Conservation (phyloP, 2,888 invertebrate species). For the Drosophila recens region DNA sequence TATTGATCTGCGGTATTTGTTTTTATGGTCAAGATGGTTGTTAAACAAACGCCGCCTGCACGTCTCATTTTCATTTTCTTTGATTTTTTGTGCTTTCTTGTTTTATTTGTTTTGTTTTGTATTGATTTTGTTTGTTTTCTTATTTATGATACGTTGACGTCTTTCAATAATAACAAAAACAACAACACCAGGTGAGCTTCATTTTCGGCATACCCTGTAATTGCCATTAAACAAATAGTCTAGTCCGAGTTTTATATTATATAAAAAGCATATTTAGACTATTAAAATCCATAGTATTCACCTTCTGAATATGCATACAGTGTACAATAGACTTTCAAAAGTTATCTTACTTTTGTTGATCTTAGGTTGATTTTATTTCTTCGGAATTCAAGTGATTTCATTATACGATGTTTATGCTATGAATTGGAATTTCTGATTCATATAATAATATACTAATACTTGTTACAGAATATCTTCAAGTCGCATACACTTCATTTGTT, state of each 20-base stretch:
- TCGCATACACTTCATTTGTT: conserved; percentile 21
- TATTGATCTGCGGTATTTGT: neutral
- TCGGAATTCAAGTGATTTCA: too few species aligned
- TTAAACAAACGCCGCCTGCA: conserved; percentile 50
- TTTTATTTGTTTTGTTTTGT: conserved; percentile 15
- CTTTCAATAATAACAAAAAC: conserved; percentile 21
- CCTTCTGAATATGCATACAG: too few species aligned
- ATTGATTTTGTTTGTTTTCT: conserved; percentile 9
- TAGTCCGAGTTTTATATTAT: neutral
- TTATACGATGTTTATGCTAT: too few species aligned
- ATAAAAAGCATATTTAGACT: neutral
- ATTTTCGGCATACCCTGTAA: conserved; percentile 16
- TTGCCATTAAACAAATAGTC: neutral
- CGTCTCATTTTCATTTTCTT: conserved; percentile 34
- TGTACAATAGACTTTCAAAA: neutral
- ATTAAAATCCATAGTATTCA: too few species aligned
- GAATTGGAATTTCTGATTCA: too few species aligned
- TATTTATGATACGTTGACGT: conserved; percentile 44
- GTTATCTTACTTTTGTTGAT: neutral
- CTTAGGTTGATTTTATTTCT: too few species aligned
- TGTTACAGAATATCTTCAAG: neutral
- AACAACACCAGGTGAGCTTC: conserved; percentile 3
- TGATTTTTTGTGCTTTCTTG: conserved; percentile 36
- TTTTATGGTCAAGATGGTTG: conserved; percentile 36
- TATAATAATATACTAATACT: too few species aligned